Conservation (phyloP, 2,797 vertebrate genomes). For the Anableps anableps region DNA sequence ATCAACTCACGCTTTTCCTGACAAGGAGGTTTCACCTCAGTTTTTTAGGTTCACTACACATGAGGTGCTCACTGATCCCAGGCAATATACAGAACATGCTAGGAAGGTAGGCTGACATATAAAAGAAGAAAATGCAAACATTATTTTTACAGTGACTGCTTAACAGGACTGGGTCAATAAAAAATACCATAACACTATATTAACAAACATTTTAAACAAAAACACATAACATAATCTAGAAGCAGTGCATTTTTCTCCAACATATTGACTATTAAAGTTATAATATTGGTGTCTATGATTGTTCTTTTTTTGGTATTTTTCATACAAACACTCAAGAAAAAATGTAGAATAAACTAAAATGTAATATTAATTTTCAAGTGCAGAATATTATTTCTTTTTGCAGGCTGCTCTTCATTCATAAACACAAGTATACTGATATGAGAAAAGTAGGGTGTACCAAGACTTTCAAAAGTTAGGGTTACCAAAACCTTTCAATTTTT, state of each 20-base stretch:
- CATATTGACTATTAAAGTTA: not conserved
- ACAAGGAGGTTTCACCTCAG: constrained; percentile 26
- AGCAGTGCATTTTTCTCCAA: not conserved
- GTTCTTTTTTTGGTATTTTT: too few relatives aligned
- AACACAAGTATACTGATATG: not conserved
- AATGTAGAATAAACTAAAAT: too few relatives aligned
- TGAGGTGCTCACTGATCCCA: constrained; percentile 2
- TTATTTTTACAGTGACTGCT: not conserved
- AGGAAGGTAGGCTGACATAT: not conserved
- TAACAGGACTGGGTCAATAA: not conserved
- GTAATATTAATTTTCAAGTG: too few relatives aligned
- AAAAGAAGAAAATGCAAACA: not conserved
- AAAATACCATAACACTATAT: not conserved
- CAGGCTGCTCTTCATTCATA: not conserved
- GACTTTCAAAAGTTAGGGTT: not conserved
- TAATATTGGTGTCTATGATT: not conserved
- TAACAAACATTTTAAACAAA: not conserved
- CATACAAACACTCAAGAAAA: too few relatives aligned
- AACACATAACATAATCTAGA: not conserved
- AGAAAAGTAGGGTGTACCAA: not conserved
- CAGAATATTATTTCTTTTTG: not conserved
- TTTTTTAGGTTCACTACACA: constrained; percentile 11
- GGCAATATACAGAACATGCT: not conserved
- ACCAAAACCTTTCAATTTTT: not conserved
- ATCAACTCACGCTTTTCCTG: constrained; percentile 35